These are phyloP conservation scores for Silurus asotus DNA, from an alignment of 2,113 vertebrate species.

Conservation along the genomic window DNA sequence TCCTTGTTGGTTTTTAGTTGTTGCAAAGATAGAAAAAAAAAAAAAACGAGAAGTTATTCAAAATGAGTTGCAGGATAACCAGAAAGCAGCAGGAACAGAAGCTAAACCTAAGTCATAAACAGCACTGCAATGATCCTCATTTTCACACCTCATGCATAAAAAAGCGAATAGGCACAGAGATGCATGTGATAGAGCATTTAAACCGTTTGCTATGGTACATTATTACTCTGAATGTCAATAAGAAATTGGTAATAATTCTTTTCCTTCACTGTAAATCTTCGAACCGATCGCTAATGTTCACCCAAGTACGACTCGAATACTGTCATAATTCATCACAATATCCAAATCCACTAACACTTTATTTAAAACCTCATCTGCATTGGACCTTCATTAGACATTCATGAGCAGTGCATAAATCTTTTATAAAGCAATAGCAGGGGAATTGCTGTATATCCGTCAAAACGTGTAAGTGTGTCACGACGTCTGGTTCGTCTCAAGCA, in stretches of 20 bases:
- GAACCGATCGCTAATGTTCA: neutral
- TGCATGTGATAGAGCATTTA: neutral
- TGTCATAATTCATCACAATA: neutral
- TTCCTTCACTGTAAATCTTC: neutral
- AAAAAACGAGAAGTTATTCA: neutral
- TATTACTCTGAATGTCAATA: neutral
- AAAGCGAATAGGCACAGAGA: neutral
- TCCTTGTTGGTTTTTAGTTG: too few species aligned
- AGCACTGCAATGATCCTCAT: too few species aligned
- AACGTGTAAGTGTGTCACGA: neutral
- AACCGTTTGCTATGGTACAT: neutral
- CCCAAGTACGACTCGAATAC: neutral
- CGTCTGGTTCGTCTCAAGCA: neutral
- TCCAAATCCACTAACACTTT: neutral
- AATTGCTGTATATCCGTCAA: neutral
- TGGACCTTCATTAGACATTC: slow-evolving; percentile 2
- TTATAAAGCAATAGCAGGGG: neutral
- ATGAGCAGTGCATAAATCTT: neutral
- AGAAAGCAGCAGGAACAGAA: neutral
- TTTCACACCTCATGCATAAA: too few species aligned
- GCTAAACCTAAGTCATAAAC: neutral
- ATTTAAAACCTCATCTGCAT: neutral
- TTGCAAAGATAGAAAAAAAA: too few species aligned
- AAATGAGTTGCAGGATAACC: neutral
- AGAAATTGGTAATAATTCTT: neutral